phyloP scores from a whole-genome alignment of 53 echinoderm and acorn worm species.

The Echinometra lucunter region DNA sequence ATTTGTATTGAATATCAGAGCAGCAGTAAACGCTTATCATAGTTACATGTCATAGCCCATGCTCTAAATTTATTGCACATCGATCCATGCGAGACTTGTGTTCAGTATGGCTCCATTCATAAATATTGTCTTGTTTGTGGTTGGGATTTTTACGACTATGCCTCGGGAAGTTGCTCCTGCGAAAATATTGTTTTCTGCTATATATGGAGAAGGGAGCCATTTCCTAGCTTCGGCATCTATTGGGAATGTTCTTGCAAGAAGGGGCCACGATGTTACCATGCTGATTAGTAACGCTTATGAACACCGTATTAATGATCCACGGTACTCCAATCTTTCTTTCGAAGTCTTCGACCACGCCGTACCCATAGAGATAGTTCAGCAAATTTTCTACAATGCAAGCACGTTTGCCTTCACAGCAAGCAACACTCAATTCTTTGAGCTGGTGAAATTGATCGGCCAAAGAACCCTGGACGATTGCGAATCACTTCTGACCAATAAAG shows the following conservation, averaged over 20 bases:
- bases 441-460: neutral
- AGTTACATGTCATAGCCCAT: neutral
- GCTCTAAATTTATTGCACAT: neutral
- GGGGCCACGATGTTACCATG: slow-evolving; percentile 54
- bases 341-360: slow-evolving; percentile 54
- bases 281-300: slow-evolving; percentile 53
- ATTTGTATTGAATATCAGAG: neutral
- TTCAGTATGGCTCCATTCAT: neutral
- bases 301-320: neutral
- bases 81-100: neutral
- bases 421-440: neutral
- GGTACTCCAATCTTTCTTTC: slow-evolving; percentile 36
- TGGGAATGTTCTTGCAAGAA: slow-evolving; percentile 14
- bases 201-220: slow-evolving; percentile 58
- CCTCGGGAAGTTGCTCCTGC: neutral
- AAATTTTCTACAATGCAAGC: neutral
- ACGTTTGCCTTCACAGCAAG: neutral
- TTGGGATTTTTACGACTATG: neutral
- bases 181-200: slow-evolving; percentile 39
- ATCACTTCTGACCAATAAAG: neutral
- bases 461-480: slow-evolving; percentile 50
- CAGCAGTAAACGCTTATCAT: neutral
- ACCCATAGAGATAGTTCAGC: neutral
- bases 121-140: neutral
- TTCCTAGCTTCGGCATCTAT: slow-evolving; percentile 19